A percentile compares a stretch with the other conserved stretches of the same genome.
Conservation (phyloP, 2,888 invertebrate genomes). For the Drosophila pseudotalamancana region DNA sequence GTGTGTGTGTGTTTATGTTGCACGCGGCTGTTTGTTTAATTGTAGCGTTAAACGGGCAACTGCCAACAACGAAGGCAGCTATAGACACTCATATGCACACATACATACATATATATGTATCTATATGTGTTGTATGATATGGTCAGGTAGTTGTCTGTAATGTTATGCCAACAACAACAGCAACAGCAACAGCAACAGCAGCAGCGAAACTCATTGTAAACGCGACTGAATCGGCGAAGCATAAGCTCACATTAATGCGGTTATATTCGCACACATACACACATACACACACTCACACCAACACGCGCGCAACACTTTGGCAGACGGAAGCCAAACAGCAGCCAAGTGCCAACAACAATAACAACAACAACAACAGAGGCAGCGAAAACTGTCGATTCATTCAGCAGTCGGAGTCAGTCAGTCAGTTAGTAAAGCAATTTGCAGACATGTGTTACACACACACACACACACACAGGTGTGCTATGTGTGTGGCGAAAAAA, state of each 20-base stretch:
- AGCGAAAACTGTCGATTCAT: conserved; percentile 53
- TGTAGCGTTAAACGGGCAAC: conserved; percentile 72
- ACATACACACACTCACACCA: conserved; percentile 16
- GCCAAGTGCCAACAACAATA: conserved; percentile 50
- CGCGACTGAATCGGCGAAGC: conserved; percentile 37
- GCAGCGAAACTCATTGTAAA: conserved; percentile 45
- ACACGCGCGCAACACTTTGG: conserved; percentile 59
- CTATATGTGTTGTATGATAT: conserved; percentile 12
- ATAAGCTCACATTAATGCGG: conserved; percentile 73
- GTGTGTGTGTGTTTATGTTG: conserved; percentile 65
- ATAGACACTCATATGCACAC: conserved; percentile 10
- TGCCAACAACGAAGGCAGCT: conserved; percentile 44
- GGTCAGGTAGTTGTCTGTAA: conserved; percentile 48
- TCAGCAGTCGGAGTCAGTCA: conserved; percentile 52
- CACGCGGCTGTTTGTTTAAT: conserved; percentile 78
- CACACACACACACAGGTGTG: conserved; percentile 16
- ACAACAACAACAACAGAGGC: conserved; percentile 35
- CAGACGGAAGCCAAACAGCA: conserved; percentile 74
- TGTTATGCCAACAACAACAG: conserved; percentile 65
- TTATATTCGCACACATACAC: conserved; percentile 45
- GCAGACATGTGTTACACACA: conserved; percentile 64
- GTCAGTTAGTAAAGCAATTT: conserved; percentile 76
- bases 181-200: conserved; percentile 9
- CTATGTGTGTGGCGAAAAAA: conserved; percentile 28
- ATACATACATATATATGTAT: not conserved